These are phyloP conservation scores for Microplitis mediator DNA, from an alignment of 1,140 invertebrate genomes.

Conservation along the genomic window DNA sequence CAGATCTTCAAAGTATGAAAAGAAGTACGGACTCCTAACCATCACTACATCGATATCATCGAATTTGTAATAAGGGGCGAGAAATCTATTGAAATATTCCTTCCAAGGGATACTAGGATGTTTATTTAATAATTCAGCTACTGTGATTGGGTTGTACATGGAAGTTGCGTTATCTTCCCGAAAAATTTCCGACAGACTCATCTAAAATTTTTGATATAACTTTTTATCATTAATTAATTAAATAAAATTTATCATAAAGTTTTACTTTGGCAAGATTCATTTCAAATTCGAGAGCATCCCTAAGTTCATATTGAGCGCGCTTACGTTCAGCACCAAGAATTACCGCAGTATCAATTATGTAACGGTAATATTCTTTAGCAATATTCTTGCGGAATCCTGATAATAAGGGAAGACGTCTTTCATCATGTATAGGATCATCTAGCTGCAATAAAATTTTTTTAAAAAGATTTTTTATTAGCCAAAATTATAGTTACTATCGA, in stretches of 20 bases:
- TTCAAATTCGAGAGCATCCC: constrained; percentile 88
- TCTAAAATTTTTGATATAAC: constrained; percentile 63
- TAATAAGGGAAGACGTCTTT: constrained; percentile 87
- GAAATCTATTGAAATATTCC: constrained; percentile 79
- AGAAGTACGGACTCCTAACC: constrained; percentile 67
- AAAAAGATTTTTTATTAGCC: too few relatives aligned
- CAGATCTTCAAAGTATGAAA: constrained; percentile 64
- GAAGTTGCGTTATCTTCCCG: constrained; percentile 90
- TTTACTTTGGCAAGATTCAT: constrained; percentile 90
- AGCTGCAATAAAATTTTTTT: constrained; percentile 65
- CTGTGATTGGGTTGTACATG: constrained; percentile 89
- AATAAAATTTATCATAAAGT: constrained; percentile 31
- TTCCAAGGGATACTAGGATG: constrained; percentile 81
- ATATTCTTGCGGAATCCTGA: constrained; percentile 82
- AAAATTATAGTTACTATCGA: too few relatives aligned
- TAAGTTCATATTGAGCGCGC: constrained; percentile 75
- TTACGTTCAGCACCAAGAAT: constrained; percentile 81
- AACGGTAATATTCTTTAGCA: constrained; percentile 79
- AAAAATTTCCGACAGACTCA: constrained; percentile 85
- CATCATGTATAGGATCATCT: constrained; percentile 88
- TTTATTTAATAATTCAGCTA: constrained; percentile 74
- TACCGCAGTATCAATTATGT: constrained; percentile 86
- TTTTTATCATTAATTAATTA: background rate
- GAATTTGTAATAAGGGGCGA: constrained; percentile 68
- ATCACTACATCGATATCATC: constrained; percentile 74